These are phyloP conservation scores for Monopterus albus DNA, from an alignment of 2,113 vertebrate genomes.

Conservation along the genomic window DNA sequence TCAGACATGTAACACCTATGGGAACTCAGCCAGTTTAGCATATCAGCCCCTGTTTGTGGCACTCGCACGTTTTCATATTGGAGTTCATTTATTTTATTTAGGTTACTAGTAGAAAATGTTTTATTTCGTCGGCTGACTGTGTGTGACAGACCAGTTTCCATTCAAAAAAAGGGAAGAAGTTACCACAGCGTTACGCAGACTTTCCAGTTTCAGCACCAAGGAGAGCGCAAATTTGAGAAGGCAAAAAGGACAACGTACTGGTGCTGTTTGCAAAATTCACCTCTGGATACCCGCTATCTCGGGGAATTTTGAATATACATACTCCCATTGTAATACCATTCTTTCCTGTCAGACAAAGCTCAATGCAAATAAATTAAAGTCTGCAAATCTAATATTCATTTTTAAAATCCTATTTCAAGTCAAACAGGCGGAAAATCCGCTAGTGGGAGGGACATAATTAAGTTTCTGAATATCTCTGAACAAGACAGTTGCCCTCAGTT, in stretches of 20 bases:
- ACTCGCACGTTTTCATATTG: background rate
- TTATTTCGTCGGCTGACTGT: background rate
- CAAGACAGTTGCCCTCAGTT: conserved; percentile 4
- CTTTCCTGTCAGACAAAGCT: too few relatives aligned
- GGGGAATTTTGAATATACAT: too few relatives aligned
- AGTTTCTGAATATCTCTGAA: background rate
- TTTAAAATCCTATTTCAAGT: conserved; percentile 16
- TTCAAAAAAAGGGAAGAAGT: background rate
- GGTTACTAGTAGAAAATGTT: background rate
- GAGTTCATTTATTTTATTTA: background rate
- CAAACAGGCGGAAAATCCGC: background rate
- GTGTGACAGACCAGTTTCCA: background rate
- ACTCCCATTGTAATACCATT: too few relatives aligned
- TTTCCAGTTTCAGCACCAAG: conserved; percentile 65
- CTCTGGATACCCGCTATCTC: background rate
- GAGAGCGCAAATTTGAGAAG: conserved; percentile 43
- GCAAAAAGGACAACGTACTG: too few relatives aligned
- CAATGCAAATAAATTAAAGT: background rate
- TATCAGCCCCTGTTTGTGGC: conserved; percentile 2
- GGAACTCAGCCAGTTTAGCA: background rate
- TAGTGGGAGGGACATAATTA: conserved; percentile 29
- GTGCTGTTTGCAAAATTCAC: background rate
- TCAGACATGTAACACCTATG: conserved; percentile 2
- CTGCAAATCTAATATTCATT: background rate
- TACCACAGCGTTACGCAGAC: background rate